phyloP scores from a whole-genome alignment of 2,113 vertebrate genomes.

The Anguilla japonica region DNA sequence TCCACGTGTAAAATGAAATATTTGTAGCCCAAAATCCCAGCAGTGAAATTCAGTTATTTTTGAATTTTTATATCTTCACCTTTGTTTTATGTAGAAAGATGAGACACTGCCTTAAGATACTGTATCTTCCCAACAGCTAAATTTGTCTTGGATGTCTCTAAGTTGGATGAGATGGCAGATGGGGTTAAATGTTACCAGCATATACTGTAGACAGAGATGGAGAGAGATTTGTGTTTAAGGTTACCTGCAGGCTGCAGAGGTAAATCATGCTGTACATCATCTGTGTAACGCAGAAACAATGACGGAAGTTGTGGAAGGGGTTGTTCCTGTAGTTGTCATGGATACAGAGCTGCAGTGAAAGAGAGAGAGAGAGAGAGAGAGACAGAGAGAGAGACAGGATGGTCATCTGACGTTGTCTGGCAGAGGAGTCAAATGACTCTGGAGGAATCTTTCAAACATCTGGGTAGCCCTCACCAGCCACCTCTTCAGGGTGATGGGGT shows the following conservation, averaged over 20 bases:
- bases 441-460: background rate
- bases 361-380: background rate
- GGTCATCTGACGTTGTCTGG: background rate
- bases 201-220: too few species aligned
- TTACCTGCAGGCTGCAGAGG: conserved; percentile 86
- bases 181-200: background rate
- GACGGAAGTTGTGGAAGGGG: conserved; percentile 94
- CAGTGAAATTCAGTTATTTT: background rate
- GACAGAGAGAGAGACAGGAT: background rate
- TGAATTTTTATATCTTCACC: background rate
- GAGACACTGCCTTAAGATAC: background rate
- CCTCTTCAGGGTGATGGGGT: conserved; percentile 84
- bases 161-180: too few species aligned
- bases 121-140: too few species aligned
- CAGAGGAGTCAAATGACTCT: background rate
- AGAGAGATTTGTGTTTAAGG: background rate
- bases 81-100: background rate
- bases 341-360: conserved; percentile 75
- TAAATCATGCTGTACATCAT: conserved; percentile 98
- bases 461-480: conserved; percentile 79
- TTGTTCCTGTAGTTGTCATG: conserved; percentile 92
- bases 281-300: conserved; percentile 94
- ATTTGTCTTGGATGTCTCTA: too few species aligned
- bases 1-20: background rate
- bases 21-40: background rate